phyloP scores from a whole-genome alignment of 2,113 vertebrate species.

The Amphiprion ocellaris region DNA sequence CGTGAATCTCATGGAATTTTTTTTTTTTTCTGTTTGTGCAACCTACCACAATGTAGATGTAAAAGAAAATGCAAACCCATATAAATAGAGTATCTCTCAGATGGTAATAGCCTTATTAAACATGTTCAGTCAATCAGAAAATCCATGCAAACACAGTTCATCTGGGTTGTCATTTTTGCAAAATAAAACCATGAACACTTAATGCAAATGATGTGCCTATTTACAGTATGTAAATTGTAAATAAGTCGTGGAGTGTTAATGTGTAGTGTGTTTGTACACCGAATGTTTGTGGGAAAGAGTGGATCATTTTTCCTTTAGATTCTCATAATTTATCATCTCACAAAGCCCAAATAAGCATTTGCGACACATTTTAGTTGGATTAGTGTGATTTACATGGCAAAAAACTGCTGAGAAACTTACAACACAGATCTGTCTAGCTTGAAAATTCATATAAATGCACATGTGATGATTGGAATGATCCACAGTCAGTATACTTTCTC shows the following conservation, averaged over 20 bases:
- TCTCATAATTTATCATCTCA: slow-evolving; percentile 13
- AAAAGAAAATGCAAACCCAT: slow-evolving; percentile 10
- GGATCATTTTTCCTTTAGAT: slow-evolving; percentile 15
- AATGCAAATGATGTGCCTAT: slow-evolving; percentile 56
- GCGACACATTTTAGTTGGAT: not conserved
- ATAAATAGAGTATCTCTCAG: slow-evolving; percentile 10
- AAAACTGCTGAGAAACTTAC: not conserved
- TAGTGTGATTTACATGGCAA: not conserved
- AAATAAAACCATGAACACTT: slow-evolving; percentile 36
- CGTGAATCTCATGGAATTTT: not conserved
- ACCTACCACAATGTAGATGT: slow-evolving; percentile 17
- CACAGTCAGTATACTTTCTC: not conserved
- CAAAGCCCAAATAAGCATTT: not conserved
- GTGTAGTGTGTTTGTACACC: slow-evolving; percentile 23
- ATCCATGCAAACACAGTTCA: slow-evolving; percentile 30
- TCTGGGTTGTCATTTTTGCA: slow-evolving; percentile 4
- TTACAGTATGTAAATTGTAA: slow-evolving; percentile 34
- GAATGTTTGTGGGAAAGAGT: slow-evolving; percentile 8
- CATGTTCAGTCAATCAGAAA: slow-evolving; percentile 21
- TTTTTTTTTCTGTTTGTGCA: slow-evolving; percentile 26
- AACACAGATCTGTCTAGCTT: not conserved
- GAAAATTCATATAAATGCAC: not conserved
- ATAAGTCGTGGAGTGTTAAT: slow-evolving; percentile 14
- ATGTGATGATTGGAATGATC: not conserved
- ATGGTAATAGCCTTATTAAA: slow-evolving; percentile 61